These are phyloP conservation scores for Lasioglossum albipes DNA, from an alignment of 1,140 invertebrate genomes.

Conservation along the genomic window DNA sequence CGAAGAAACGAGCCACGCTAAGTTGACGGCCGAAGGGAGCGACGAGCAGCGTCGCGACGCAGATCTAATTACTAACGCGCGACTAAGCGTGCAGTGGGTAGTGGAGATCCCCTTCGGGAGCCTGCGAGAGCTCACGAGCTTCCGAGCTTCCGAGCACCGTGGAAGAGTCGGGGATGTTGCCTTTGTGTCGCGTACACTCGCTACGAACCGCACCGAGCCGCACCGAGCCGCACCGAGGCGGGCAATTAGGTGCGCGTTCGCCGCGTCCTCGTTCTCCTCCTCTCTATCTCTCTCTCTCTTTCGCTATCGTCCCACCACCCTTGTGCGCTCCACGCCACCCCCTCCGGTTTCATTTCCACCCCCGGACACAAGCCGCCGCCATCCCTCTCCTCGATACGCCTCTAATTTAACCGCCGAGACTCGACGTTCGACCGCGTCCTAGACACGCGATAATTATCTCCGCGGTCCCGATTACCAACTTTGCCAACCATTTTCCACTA, in stretches of 20 bases:
- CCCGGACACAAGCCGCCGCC: background rate
- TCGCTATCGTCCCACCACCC: background rate
- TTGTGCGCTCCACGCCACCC: background rate
- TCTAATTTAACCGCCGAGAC: too few species aligned
- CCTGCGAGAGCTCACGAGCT: background rate
- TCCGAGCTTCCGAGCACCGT: constrained; percentile 10
- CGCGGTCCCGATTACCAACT: too few species aligned
- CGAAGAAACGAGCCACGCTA: constrained; percentile 44
- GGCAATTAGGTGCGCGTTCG: constrained; percentile 73
- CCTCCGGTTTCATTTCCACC: background rate
- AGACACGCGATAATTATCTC: too few species aligned
- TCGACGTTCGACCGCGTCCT: too few species aligned
- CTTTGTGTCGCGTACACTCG: constrained; percentile 12
- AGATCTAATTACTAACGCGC: constrained; percentile 76
- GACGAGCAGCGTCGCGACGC: constrained; percentile 66
- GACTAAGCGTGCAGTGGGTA: constrained; percentile 68
- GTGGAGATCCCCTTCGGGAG: constrained; percentile 55
- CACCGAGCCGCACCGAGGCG: constrained; percentile 45
- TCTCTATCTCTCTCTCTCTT: too few species aligned
- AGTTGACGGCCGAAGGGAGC: constrained; percentile 70
- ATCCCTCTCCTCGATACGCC: background rate
- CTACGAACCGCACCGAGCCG: constrained; percentile 18
- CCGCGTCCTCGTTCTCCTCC: constrained; percentile 51
- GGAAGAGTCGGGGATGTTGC: constrained; percentile 57
- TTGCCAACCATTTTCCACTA: too few species aligned